Base-by-base conservation (phyloP, 2,888 invertebrate species). In the Orthonevra nobilis region DNA sequence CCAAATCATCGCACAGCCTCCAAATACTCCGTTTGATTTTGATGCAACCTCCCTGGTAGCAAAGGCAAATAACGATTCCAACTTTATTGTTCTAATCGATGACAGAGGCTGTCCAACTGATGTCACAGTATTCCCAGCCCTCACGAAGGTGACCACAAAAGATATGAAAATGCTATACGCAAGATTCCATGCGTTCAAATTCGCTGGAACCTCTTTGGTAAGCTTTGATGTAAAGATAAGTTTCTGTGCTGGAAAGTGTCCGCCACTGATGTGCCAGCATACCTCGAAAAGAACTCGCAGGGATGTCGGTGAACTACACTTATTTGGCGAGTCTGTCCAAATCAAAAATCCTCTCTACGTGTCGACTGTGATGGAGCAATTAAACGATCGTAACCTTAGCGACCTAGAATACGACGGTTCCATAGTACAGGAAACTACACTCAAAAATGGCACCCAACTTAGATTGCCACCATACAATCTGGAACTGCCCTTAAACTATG, bases 111-210 rank as follows among this genome's bases (percentile, higher is more conserved):
- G 97, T 86, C 95, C 96, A 0, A 93, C 94, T 0, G 95, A 96
- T 84, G 85, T 87, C 17, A 89, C 88, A 28, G 89, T 91, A 17
- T 91, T 91, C 81, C 91, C 91, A 1, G 86, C 88, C 0, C 83
- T 91, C 36, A 86, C 86, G 44, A 90, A 90, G 83, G 77, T 87
- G 2, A 84, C 83, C 12, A 86, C 85, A 0, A 84, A 84, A 1
- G 84, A 85, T 2, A 85, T 85, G 1, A 88, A 84, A 81, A 84
- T 91, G 38, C 87, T 95, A 12, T 88, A 90, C 0, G 91, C 92
- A 2, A 90, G 91, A 14, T 96, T 96, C 87, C 93, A 94, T 85
- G 96, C 96, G 0, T 97, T 97, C 87, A 94, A 96, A 81, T 97
- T 97, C 88, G 93, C 95, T 0, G 92, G 94, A 7, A 95, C 96